Evolutionary conservation across 1,140 invertebrate genomes (phyloP).

Genomic region (Plodia interpunctella): DNA sequence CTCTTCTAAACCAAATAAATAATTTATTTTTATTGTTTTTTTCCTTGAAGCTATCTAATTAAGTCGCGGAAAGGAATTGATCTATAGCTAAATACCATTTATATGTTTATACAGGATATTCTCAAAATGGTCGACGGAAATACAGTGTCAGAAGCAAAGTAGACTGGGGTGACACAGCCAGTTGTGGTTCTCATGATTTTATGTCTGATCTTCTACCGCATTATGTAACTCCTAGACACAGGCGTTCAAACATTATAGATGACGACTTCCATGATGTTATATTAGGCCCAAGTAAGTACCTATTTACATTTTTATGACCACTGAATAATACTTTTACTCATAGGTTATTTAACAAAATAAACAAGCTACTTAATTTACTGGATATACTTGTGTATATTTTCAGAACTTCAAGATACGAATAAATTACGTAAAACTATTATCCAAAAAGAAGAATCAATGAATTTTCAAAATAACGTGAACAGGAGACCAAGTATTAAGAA

Average conservation of each 20-base stretch:
- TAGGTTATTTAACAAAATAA: background rate
- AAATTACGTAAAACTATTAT: slow-evolving; percentile 25
- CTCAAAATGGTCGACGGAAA: slow-evolving; percentile 42
- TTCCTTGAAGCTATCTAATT: too few species aligned
- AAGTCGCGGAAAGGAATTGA: too few species aligned
- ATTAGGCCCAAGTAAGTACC: slow-evolving; percentile 52
- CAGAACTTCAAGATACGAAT: slow-evolving; percentile 36
- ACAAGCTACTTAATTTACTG: background rate
- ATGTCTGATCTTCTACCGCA: slow-evolving; percentile 62
- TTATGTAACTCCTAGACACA: slow-evolving; percentile 63
- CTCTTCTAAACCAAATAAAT: too few species aligned
- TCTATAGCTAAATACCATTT: background rate
- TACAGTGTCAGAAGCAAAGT: slow-evolving; percentile 34
- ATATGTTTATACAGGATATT: slow-evolving; percentile 5
- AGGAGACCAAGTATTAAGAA: slow-evolving; percentile 25
- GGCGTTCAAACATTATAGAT: slow-evolving; percentile 36
- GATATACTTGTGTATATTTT: slow-evolving; percentile 14
- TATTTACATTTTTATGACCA: too few species aligned
- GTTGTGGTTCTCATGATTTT: slow-evolving; percentile 47
- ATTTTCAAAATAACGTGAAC: slow-evolving; percentile 21
- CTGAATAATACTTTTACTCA: background rate
- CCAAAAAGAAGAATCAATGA: slow-evolving; percentile 27
- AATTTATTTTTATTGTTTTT: too few species aligned
- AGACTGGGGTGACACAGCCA: slow-evolving; percentile 48
- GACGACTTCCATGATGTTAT: slow-evolving; percentile 67